Evolutionary conservation across 2,797 vertebrate genomes (phyloP).

Genomic region (Delichon dasypus): DNA sequence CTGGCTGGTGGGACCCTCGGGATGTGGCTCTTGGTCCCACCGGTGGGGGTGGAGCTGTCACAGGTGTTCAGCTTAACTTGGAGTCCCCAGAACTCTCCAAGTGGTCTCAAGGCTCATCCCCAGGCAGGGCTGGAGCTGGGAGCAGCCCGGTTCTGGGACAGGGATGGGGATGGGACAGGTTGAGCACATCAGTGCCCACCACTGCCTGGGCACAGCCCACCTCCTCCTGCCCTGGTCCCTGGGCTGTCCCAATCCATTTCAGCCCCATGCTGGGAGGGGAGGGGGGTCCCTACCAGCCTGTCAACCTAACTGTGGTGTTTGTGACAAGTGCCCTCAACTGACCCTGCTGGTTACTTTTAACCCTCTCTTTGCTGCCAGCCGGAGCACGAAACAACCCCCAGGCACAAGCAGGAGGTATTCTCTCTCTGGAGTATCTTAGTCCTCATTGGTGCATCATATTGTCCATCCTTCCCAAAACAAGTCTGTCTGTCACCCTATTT

Average conservation of each 20-base stretch:
- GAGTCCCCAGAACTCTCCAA: not conserved
- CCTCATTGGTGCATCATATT: slow-evolving; percentile 61
- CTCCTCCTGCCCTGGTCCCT: not conserved
- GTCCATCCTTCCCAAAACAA: slow-evolving; percentile 56
- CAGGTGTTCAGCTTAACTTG: not conserved
- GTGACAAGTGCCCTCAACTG: slow-evolving; percentile 68
- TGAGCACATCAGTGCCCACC: not conserved
- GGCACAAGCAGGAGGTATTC: slow-evolving; percentile 97
- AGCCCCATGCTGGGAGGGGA: not conserved
- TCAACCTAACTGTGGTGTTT: slow-evolving; percentile 28
- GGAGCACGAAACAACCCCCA: slow-evolving; percentile 93
- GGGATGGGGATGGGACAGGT: not conserved
- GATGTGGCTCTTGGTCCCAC: not conserved
- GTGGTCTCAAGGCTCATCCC: not conserved
- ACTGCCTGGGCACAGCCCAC: not conserved
- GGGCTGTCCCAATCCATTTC: slow-evolving; percentile 31
- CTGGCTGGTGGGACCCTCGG: not conserved
- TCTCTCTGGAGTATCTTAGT: slow-evolving; percentile 66
- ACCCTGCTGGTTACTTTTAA: slow-evolving; percentile 79
- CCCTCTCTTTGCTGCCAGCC: slow-evolving; percentile 83
- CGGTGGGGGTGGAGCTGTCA: not conserved
- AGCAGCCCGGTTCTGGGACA: not conserved
- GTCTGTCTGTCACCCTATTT: slow-evolving; percentile 57
- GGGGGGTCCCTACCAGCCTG: not conserved
- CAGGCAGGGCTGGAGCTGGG: not conserved